Base-by-base conservation (phyloP, 37 sponge, comb jelly and placozoan species). In the Theonella swinhoei region DNA sequence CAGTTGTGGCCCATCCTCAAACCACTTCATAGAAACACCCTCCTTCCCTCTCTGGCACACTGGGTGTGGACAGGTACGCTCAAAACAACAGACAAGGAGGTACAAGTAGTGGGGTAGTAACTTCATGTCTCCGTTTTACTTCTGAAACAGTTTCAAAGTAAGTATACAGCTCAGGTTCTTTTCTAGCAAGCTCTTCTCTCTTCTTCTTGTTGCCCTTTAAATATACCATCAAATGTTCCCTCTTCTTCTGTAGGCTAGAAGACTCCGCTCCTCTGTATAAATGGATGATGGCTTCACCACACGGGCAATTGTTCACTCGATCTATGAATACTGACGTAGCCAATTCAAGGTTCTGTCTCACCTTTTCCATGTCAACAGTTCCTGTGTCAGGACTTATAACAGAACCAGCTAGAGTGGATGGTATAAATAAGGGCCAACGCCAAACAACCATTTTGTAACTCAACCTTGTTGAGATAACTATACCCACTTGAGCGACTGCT, bases 261-360 rank as follows among this genome's bases (percentile, higher is more conserved):
- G 80, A 70, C 23, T 79, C 60, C 9, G 77, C 80, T 42, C 88
- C 81, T 11, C 60, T 30, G 32, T 47, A 74, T 5, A 87, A 60
- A n/a, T 87, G 65, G 20, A 79, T 80, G 1, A 8, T 42, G 5
- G 88, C 73, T 4, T 87, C 75, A 17, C 80, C 87, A 80, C 87
- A 87, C 22, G 75, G 75, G 26, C 61, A 59, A 20, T 59, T 59
- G 14, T 59, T 59, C 14, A 59, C 61, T 59, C 61, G 14, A 59
- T 59, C 61, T 22, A 59, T 59, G 61, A 22, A 59, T 20, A 59
- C 61, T 22, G 14, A 14, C 20, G 61, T 59, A 59, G 61, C 61
- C 20, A 59, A 59, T 14, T 59, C 61, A 59, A 59, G 61, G 61
- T 59, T 59, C 20, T 59, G 14, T 20, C 20, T 59, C 61, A 59